phyloP scores from a whole-genome alignment of 1,140 invertebrate genomes.

The Maniola jurtina region DNA sequence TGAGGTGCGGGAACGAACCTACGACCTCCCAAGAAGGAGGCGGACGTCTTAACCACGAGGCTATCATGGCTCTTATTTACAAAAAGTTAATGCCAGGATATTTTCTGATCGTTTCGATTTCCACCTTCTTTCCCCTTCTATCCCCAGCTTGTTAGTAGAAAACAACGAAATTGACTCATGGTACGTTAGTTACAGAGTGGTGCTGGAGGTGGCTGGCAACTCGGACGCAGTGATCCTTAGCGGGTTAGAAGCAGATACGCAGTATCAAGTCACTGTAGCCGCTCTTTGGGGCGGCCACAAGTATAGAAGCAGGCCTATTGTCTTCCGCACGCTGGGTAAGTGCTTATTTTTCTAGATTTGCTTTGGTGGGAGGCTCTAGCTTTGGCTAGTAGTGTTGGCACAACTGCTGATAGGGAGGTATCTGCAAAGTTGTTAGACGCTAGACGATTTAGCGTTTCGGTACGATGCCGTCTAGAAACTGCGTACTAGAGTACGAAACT shows the following conservation, averaged over 20 bases:
- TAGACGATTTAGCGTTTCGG: too few relatives aligned
- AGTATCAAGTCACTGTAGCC: conserved; percentile 90
- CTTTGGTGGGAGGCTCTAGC: too few relatives aligned
- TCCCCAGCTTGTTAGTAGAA: conserved; percentile 47
- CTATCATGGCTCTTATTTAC: too few relatives aligned
- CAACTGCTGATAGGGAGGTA: too few relatives aligned
- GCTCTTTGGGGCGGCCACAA: conserved; percentile 88
- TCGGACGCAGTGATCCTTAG: conserved; percentile 90
- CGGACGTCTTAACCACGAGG: too few relatives aligned
- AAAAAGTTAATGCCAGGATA: too few relatives aligned
- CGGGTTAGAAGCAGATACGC: conserved; percentile 89
- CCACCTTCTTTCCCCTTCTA: conserved; percentile 46
- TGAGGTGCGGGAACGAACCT: too few relatives aligned
- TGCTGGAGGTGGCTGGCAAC: conserved; percentile 91
- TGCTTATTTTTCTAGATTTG: conserved; percentile 19
- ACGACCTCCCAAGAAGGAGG: too few relatives aligned
- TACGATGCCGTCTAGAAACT: too few relatives aligned
- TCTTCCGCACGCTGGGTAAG: conserved; percentile 92
- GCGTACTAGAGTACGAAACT: too few relatives aligned
- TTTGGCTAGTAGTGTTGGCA: too few relatives aligned
- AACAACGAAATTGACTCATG: conserved; percentile 73
- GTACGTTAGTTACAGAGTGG: conserved; percentile 92
- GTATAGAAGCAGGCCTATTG: conserved; percentile 88
- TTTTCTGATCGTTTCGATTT: conserved; percentile 25
- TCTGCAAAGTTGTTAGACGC: too few relatives aligned